Evolutionary conservation across 1,140 invertebrate species (phyloP), one percentile per base, ranked within the genome.

Genomic region (Drosophila baimaii): DNA sequence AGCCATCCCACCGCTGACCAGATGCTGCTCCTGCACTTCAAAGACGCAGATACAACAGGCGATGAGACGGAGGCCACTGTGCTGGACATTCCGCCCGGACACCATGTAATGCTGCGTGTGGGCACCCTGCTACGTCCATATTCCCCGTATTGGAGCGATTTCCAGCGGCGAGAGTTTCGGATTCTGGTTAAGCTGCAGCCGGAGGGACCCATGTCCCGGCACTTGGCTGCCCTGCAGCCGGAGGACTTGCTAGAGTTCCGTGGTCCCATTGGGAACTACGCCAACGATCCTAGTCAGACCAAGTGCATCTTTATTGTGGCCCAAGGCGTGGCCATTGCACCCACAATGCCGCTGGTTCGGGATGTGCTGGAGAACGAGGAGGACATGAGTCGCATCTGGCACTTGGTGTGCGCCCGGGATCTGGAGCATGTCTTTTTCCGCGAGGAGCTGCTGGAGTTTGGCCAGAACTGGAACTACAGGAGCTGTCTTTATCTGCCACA

Each of bases 301-400:
- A 91, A 79, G 52, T 64, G 33, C 15, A 61, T 84, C 27, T 79
- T 58, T 2, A 77, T 92, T 9, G 69, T 92, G 37, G 56, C 72
- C 31, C 90, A 92, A 35, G 91, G 91, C 0, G 91, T 92, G 21
- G 91, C 85, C 7, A 83, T 91, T 61, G 91, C 91, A 1, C 77
- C 91, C 35, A 85, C 86, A 10, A 17, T 91, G 52, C 78, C 80
- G 1, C 54, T 92, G 21, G 62, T 92, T 8, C 47, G 68, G 1
- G 43, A 75, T 7, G 85, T 92, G 33, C 47, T 92, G n/a, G 59
- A 91, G 10, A 81, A 92, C 62, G 89, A 92, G 43, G 85, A 91
- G 12, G 91, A 92, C 49, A 77, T 91, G 62, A 90, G 72, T 56
- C 66, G 77, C 41, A 65, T 92, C 15, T 49, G 44, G 17, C 89